Conservation (phyloP, 2,888 invertebrate genomes). For the Electrophaes corylata region DNA sequence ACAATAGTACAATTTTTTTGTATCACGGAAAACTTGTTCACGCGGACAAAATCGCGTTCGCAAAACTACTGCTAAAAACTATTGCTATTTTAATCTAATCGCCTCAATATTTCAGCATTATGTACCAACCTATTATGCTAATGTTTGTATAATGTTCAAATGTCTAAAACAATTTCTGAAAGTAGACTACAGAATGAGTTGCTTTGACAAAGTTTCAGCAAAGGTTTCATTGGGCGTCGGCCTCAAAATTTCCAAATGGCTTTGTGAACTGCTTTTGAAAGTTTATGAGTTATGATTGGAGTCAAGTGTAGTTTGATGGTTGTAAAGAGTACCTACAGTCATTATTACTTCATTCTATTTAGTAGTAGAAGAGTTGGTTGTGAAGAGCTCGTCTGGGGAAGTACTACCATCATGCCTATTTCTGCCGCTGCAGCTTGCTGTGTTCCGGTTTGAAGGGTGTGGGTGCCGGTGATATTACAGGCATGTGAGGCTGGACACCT, state of each 20-base stretch:
- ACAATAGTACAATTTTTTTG: too few species aligned
- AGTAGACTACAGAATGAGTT: slow-evolving; percentile 14
- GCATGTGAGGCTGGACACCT: too few species aligned
- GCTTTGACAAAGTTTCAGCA: slow-evolving; percentile 8
- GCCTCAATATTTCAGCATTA: not conserved
- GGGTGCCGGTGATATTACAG: too few species aligned
- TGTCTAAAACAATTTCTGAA: slow-evolving; percentile 1
- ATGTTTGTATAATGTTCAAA: slow-evolving; percentile 2
- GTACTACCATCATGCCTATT: too few species aligned
- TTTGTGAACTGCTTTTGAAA: slow-evolving; percentile 20
- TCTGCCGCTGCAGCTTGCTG: too few species aligned
- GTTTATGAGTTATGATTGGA: slow-evolving; percentile 1
- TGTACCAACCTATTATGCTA: slow-evolving; percentile 1
- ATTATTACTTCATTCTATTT: not conserved
- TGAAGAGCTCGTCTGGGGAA: too few species aligned
- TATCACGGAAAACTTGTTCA: too few species aligned
- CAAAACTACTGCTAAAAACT: too few species aligned
- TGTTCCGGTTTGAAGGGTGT: too few species aligned
- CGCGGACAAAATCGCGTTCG: too few species aligned
- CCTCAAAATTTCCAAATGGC: slow-evolving; percentile 17
- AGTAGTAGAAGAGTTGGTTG: too few species aligned
- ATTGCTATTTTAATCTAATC: not conserved
- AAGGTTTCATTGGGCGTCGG: slow-evolving; percentile 6
- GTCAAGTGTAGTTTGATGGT: slow-evolving; percentile 1
- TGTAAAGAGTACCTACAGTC: not conserved